Base-by-base conservation (phyloP, 2,888 invertebrate genomes). In the Agonum fuliginosum region DNA sequence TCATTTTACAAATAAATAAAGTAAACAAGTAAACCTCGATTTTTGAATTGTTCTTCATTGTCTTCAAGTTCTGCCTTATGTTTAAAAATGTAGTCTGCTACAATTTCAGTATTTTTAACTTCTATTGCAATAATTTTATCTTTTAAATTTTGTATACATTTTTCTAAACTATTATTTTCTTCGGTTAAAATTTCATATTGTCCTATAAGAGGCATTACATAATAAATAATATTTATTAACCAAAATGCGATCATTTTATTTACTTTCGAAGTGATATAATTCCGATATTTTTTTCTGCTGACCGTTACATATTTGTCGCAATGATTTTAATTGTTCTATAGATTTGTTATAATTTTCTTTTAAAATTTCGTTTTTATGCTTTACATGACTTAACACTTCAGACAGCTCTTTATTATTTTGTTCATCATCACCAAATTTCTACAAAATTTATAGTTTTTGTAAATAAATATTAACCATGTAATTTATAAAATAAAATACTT, bases 271-370 rank as follows among this genome's bases (percentile, higher is more conserved):
- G 12, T 37, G 37, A 6, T 54, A 12, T 73, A 73, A 24, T 22
- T 73, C 58, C 6, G 72, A 3, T 19, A 54, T 54, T 27, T 4
- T 54, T 54, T 43, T 43, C n/a, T 19, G 4, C 41, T 73, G 73
- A 19, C 62, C 58, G 62, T 58, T 62, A 43, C 54, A 54, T 1
- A 62, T 37, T 41, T 73, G 22, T 2, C 30, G 14, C n/a, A 73
- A 41, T 43, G 17, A 22, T 37, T 72, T 62, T 5, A 62, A n/a
- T 41, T 73, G 41, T 37, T 73, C 58, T 5, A 17, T 37, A 12
- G 12, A 62, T 73, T 73, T 58, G 8, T 41, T 37, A 14, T 73
- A 43, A 62, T 62, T 43, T 41, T 73, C 17, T 24, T 62, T 73
- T 19, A 24, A 73, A 41, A 17, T 41, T 24, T 41, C 24, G 62